phyloP scores from a whole-genome alignment of 2,888 invertebrate genomes.

The Drosophila melanosoma region DNA sequence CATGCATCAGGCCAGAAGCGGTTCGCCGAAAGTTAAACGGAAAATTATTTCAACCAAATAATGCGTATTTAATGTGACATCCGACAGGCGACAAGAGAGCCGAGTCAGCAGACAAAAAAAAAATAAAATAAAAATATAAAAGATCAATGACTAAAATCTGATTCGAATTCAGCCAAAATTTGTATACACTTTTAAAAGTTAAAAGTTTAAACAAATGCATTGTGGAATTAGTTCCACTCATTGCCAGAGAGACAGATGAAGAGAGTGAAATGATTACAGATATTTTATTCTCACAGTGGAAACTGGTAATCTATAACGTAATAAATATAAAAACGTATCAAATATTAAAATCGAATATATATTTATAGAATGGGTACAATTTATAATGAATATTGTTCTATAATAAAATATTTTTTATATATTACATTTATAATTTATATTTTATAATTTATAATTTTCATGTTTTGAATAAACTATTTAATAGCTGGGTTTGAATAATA shows the following conservation, averaged over 20 bases:
- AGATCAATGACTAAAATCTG: slow-evolving; percentile 1
- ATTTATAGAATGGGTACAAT: rapidly evolving
- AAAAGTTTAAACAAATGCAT: background rate
- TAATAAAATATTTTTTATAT: background rate
- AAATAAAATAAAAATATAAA: slow-evolving; percentile 4
- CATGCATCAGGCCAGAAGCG: slow-evolving; percentile 40
- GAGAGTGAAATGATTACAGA: background rate
- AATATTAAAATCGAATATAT: background rate
- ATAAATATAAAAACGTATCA: background rate
- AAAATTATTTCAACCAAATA: slow-evolving; percentile 79
- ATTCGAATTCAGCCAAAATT: background rate
- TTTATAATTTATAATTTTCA: background rate
- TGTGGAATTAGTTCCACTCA: background rate
- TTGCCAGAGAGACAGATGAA: background rate
- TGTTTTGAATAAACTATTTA: background rate
- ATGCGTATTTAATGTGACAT: slow-evolving; percentile 79
- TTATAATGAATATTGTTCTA: background rate
- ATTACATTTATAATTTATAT: background rate
- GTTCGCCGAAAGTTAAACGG: slow-evolving; percentile 60
- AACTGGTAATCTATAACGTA: background rate
- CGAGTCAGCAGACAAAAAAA: slow-evolving; percentile 38
- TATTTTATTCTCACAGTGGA: background rate
- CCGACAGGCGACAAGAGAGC: slow-evolving; percentile 65
- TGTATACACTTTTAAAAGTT: slow-evolving; percentile 4
- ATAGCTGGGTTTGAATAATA: background rate